These are phyloP conservation scores for Odiellus spinosus DNA, from an alignment of 2,888 invertebrate genomes.

Conservation along the genomic window DNA sequence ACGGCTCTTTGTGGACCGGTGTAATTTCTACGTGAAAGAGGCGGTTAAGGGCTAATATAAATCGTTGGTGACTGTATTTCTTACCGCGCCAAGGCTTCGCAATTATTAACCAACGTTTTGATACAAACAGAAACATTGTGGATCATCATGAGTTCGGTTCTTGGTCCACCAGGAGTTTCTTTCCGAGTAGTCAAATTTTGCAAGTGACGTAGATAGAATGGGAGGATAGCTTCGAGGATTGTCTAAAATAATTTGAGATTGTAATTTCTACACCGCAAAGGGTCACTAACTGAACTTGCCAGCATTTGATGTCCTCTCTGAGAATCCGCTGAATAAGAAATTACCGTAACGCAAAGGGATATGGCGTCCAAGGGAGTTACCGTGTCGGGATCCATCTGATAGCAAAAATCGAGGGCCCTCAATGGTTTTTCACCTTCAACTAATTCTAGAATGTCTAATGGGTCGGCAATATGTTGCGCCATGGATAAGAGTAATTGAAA, in stretches of 20 bases:
- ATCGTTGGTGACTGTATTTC: not conserved
- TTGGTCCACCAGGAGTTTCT: constrained; percentile 49
- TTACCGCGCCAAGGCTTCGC: constrained; percentile 87
- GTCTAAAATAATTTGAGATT: constrained; percentile 52
- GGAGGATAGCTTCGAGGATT: constrained; percentile 87
- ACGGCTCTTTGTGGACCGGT: constrained; percentile 71
- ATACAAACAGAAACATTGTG: constrained; percentile 84
- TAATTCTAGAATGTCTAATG: constrained; percentile 62
- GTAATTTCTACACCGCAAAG: not conserved
- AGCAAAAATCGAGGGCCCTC: constrained; percentile 94
- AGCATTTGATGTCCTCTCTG: constrained; percentile 41
- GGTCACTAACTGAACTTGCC: constrained; percentile 38
- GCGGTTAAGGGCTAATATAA: not conserved
- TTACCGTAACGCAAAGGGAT: constrained; percentile 96
- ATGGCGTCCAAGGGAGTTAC: constrained; percentile 92
- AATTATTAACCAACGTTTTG: constrained; percentile 86
- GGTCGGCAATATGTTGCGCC: constrained; percentile 86
- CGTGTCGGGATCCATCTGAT: constrained; percentile 93
- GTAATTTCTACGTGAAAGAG: constrained; percentile 48
- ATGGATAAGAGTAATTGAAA: constrained; percentile 66
- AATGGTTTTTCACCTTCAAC: constrained; percentile 45
- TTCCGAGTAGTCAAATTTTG: constrained; percentile 73
- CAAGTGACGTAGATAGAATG: constrained; percentile 85
- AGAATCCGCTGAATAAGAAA: constrained; percentile 94
- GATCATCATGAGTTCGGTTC: constrained; percentile 83